A percentile compares a stretch with the other conserved stretches of the same genome.
Evolutionary conservation across 2,113 vertebrate genomes (phyloP).

Genomic region (Scartelaos histophorus): DNA sequence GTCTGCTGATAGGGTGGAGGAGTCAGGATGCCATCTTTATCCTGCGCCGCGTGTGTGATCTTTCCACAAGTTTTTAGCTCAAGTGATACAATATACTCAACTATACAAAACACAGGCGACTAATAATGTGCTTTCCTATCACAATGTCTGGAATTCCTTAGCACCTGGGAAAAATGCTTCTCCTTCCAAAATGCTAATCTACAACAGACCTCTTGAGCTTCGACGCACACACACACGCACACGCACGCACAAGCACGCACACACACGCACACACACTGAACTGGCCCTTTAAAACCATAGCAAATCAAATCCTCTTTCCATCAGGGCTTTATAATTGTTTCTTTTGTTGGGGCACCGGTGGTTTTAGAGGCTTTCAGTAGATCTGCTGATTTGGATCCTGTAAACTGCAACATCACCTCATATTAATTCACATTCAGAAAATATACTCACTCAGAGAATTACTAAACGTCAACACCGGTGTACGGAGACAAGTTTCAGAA

Average conservation of each 20-base stretch:
- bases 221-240: neutral
- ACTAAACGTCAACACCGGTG: neutral
- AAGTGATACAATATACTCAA: slow-evolving; percentile 31
- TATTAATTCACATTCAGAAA: neutral
- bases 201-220: slow-evolving; percentile 63
- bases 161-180: slow-evolving; percentile 70
- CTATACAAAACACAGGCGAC: slow-evolving; percentile 28
- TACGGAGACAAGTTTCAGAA: neutral
- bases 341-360: slow-evolving; percentile 54
- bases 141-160: slow-evolving; percentile 56
- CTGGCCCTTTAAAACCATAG: slow-evolving; percentile 71
- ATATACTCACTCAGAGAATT: neutral
- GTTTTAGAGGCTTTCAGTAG: slow-evolving; percentile 35
- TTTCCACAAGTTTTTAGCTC: slow-evolving; percentile 22
- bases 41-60: slow-evolving; percentile 8
- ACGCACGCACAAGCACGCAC: neutral
- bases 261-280: neutral
- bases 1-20: neutral
- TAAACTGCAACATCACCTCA: slow-evolving; percentile 10
- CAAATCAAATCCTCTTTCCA: slow-evolving; percentile 68
- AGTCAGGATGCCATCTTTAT: slow-evolving; percentile 21
- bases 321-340: slow-evolving; percentile 63
- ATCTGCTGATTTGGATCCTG: slow-evolving; percentile 35
- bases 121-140: slow-evolving; percentile 43
- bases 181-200: slow-evolving; percentile 64